Evolutionary conservation across 2,888 invertebrate species (phyloP).

Genomic region (Polylopha cassiicola): DNA sequence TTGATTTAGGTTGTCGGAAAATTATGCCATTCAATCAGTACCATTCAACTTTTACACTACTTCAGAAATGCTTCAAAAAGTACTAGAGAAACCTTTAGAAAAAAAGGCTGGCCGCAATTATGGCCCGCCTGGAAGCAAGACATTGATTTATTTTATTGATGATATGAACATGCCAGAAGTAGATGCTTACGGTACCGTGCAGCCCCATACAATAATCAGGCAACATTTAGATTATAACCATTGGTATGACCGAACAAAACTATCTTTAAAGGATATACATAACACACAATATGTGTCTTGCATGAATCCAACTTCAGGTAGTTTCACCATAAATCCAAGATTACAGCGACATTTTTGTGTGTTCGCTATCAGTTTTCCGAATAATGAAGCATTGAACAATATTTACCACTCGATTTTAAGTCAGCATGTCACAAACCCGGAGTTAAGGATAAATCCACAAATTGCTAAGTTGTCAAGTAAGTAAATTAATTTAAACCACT

Average conservation of each 20-base stretch:
- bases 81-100: conserved; percentile 95
- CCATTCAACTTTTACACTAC: conserved; percentile 98
- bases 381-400: conserved; percentile 87
- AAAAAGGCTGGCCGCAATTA: conserved; percentile 97
- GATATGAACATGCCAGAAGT: conserved; percentile 99
- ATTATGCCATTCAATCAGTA: conserved; percentile 92
- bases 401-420: conserved; percentile 93
- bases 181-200: conserved; percentile 92
- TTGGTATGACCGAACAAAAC: conserved; percentile 91
- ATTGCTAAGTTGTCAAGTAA: conserved; percentile 81
- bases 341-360: conserved; percentile 94
- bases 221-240: conserved; percentile 97
- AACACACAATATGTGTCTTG: conserved; percentile 98
- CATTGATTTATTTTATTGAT: conserved; percentile 95
- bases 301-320: conserved; percentile 99
- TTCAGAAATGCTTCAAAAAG: conserved; percentile 94
- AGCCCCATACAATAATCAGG: conserved; percentile 95
- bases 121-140: conserved; percentile 96
- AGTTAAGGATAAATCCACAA: conserved; percentile 85
- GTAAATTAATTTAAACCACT: conserved; percentile 21
- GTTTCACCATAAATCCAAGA: conserved; percentile 96
- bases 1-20: conserved; percentile 83
- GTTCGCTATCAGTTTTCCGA: conserved; percentile 90
- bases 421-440: conserved; percentile 89
- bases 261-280: conserved; percentile 94